phyloP scores from a whole-genome alignment of 2,888 invertebrate genomes.

The Ypsolopha sequella region DNA sequence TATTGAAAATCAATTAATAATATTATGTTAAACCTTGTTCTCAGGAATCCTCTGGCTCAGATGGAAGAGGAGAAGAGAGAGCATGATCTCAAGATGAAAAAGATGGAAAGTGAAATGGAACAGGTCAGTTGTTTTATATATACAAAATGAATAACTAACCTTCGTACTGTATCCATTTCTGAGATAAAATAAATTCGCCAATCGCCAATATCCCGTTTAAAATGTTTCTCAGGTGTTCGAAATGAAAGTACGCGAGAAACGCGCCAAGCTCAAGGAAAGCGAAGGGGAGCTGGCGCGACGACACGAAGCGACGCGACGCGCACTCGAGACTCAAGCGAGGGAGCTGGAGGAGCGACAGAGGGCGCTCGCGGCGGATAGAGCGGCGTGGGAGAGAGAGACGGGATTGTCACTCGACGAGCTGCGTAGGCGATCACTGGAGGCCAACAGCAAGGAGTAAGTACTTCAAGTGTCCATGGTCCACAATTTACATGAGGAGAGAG shows the following conservation, averaged over 20 bases:
- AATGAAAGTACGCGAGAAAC: conserved; percentile 97
- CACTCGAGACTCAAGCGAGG: conserved; percentile 89
- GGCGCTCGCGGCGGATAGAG: conserved; percentile 87
- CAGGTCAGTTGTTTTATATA: conserved; percentile 60
- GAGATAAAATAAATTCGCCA: too few species aligned
- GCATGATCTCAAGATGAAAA: conserved; percentile 97
- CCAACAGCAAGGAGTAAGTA: conserved; percentile 89
- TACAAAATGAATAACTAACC: not conserved
- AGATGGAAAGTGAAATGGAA: conserved; percentile 99
- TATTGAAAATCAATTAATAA: too few species aligned
- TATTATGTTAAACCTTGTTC: conserved; percentile 22
- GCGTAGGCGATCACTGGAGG: conserved; percentile 88
- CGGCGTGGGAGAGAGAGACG: conserved; percentile 91
- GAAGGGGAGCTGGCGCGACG: conserved; percentile 93
- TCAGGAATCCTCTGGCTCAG: conserved; percentile 96
- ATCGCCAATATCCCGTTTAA: not conserved
- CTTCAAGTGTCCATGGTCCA: not conserved
- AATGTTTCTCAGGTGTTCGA: conserved; percentile 81
- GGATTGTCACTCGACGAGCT: conserved; percentile 91
- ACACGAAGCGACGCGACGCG: conserved; percentile 82
- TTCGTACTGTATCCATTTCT: too few species aligned
- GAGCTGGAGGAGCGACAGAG: conserved; percentile 92
- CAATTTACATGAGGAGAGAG: conserved; percentile 79
- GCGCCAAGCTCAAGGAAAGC: conserved; percentile 95
- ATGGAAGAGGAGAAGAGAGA: conserved; percentile 98